Conservation (phyloP, 2,888 invertebrate species). For the Geophilus truncorum region DNA sequence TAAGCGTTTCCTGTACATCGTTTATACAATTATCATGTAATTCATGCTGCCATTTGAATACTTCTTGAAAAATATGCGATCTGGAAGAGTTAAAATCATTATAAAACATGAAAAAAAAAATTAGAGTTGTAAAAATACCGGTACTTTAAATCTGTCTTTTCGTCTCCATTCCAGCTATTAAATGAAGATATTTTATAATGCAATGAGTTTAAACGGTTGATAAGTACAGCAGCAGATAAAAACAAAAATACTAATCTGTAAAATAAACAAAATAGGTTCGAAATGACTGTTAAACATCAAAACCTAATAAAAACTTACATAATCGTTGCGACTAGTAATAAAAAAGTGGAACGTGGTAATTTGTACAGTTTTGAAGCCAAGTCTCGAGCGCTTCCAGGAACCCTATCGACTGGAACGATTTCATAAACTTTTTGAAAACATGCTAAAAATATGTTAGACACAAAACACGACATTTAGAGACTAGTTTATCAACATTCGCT, state of each 20-base stretch:
- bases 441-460: neutral
- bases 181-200: neutral
- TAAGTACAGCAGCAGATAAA: constrained; percentile 21
- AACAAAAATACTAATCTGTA: constrained; percentile 8
- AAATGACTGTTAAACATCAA: neutral
- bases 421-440: constrained; percentile 28
- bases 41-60: constrained; percentile 23
- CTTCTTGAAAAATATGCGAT: constrained; percentile 26
- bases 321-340: constrained; percentile 1
- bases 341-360: constrained; percentile 14
- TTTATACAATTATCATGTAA: constrained; percentile 27
- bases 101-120: neutral
- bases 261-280: neutral
- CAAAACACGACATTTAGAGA: too few species aligned
- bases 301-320: constrained; percentile 10
- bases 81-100: neutral
- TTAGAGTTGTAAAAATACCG: too few species aligned
- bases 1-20: neutral
- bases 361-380: neutral
- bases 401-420: constrained; percentile 5
- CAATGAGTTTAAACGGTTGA: constrained; percentile 3
- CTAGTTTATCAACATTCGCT: too few species aligned
- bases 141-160: constrained; percentile 22
- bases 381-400: constrained; percentile 8
- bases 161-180: constrained; percentile 5